These are phyloP conservation scores for Aythya baeri DNA, from an alignment of 2,113 vertebrate species.

Conservation along the genomic window DNA sequence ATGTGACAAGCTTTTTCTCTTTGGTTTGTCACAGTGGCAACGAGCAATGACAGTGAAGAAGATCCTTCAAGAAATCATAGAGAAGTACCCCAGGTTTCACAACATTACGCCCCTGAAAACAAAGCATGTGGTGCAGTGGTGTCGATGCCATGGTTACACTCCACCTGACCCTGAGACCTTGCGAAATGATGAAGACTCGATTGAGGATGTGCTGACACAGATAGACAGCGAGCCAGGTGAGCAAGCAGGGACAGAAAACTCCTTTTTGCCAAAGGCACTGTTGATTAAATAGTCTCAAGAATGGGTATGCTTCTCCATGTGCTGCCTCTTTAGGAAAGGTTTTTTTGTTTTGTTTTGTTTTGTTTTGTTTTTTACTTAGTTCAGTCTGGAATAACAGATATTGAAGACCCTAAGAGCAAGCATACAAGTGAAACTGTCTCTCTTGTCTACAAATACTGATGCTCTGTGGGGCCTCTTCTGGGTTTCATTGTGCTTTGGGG, in stretches of 20 bases:
- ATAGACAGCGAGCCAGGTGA: conserved; percentile 95
- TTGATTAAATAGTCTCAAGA: background rate
- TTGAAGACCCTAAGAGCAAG: background rate
- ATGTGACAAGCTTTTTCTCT: background rate
- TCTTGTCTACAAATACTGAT: fast-evolving
- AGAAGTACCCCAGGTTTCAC: conserved; percentile 89
- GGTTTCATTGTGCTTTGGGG: background rate
- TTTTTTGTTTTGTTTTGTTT: background rate
- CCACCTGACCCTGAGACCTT: conserved; percentile 90
- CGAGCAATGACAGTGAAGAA: conserved; percentile 91
- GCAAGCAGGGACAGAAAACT: background rate
- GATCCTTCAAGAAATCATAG: conserved; percentile 90
- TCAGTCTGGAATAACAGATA: background rate
- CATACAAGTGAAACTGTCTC: background rate
- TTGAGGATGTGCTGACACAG: conserved; percentile 95
- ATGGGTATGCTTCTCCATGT: fast-evolving
- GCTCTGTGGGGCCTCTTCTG: background rate
- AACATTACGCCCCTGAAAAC: conserved; percentile 87
- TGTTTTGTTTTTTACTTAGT: background rate
- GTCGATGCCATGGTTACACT: conserved; percentile 92
- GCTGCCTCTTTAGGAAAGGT: background rate
- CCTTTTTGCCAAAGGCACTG: background rate
- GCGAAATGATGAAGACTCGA: conserved; percentile 85
- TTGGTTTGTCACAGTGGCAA: conserved; percentile 85
- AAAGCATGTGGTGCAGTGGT: conserved; percentile 94